A percentile compares a stretch with the other conserved stretches of the same genome.
These are phyloP conservation scores for Sphenodon punctatus DNA, from an alignment of 2,797 vertebrate genomes.

Conservation along the genomic window DNA sequence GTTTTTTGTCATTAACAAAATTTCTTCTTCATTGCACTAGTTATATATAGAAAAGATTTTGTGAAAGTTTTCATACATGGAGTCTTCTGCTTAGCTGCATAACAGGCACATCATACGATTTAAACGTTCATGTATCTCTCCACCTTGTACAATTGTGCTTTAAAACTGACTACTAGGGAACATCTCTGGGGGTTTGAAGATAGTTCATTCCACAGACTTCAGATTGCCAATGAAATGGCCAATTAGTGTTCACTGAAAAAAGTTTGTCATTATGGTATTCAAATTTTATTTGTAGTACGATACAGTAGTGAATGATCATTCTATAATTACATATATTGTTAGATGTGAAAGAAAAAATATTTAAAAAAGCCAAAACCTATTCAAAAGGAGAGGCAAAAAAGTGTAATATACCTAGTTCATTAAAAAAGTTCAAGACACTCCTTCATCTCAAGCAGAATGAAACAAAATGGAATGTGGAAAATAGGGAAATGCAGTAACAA, in stretches of 20 bases:
- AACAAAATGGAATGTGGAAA: slow-evolving; percentile 26
- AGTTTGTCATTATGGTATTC: neutral
- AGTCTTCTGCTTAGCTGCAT: neutral
- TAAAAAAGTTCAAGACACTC: neutral
- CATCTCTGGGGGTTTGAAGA: neutral
- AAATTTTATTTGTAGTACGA: too few relatives aligned
- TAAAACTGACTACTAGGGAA: neutral
- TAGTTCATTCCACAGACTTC: neutral
- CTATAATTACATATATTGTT: too few relatives aligned
- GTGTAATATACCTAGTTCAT: neutral
- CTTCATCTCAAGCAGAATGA: neutral
- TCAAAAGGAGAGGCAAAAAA: neutral
- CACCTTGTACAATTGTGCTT: neutral
- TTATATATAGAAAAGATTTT: neutral
- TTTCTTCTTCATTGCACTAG: too few relatives aligned
- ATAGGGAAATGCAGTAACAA: neutral
- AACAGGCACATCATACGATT: neutral
- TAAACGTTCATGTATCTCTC: neutral
- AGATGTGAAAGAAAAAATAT: neutral
- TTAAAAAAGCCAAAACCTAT: neutral
- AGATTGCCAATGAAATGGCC: neutral
- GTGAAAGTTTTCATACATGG: neutral
- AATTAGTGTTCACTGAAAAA: neutral
- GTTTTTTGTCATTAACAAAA: too few relatives aligned
- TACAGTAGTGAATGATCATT: neutral